Conservation (phyloP, 2,888 invertebrate genomes). For the Dolichopus griseipennis region DNA sequence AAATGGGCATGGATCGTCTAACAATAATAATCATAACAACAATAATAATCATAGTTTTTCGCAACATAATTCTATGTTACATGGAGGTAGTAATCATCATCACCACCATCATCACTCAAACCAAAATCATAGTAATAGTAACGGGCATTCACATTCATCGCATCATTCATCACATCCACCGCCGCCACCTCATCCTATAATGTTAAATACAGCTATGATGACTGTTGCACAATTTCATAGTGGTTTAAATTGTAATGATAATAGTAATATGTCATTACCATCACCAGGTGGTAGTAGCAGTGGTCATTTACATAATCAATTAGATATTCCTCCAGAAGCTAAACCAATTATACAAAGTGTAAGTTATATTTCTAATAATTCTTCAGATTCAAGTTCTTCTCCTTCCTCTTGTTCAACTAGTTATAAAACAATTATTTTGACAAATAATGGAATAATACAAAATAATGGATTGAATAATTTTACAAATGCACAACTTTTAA, state of each 20-base stretch:
- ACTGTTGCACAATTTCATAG: constrained; percentile 22
- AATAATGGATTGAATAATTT: neutral
- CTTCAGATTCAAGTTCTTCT: constrained; percentile 17
- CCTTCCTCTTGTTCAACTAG: neutral
- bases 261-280: constrained; percentile 69
- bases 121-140: constrained; percentile 22
- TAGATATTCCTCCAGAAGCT: constrained; percentile 28
- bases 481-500: constrained; percentile 4
- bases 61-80: constrained; percentile 14
- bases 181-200: constrained; percentile 25
- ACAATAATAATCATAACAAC: neutral
- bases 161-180: constrained; percentile 26
- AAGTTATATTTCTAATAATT: constrained; percentile 49
- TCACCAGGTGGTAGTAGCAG: constrained; percentile 57
- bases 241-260: constrained; percentile 36
- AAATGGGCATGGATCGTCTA: neutral
- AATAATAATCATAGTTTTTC: neutral
- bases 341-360: constrained; percentile 68
- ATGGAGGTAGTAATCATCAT: constrained; percentile 20
- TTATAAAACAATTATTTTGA: constrained; percentile 3
- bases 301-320: neutral
- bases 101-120: constrained; percentile 23
- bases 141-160: constrained; percentile 22
- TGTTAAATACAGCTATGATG: constrained; percentile 23
- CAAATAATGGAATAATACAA: neutral